Percentiles rank a stretch among this genome's conserved stretches.
phyloP scores from a whole-genome alignment of 2,113 vertebrate genomes.

The Hyperopisus bebe region DNA sequence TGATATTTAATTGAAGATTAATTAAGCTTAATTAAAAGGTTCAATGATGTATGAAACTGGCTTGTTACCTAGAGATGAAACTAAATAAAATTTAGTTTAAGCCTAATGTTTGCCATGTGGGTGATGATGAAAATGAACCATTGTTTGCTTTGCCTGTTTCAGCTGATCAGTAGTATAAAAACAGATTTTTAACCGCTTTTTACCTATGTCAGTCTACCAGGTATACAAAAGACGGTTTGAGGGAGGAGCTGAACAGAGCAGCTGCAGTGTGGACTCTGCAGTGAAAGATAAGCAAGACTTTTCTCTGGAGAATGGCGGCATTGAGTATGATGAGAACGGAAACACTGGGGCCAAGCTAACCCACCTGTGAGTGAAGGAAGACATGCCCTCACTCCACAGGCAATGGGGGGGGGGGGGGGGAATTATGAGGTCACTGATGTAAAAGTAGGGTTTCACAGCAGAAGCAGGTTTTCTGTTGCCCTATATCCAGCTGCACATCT shows the following conservation, averaged over 20 bases:
- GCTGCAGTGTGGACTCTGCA: slow-evolving; percentile 5
- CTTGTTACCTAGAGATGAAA: background rate
- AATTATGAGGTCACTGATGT: background rate
- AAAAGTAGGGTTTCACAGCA: background rate
- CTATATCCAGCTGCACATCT: background rate
- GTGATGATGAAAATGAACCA: background rate
- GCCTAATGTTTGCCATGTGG: background rate
- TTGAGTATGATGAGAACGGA: slow-evolving; percentile 50
- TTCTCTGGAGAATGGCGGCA: slow-evolving; percentile 57
- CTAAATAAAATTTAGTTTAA: background rate
- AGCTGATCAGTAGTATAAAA: background rate
- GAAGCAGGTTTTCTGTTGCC: background rate
- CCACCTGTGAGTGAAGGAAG: slow-evolving; percentile 41
- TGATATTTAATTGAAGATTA: background rate
- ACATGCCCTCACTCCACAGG: background rate
- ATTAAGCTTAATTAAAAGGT: background rate
- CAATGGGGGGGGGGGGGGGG: background rate
- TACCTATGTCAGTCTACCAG: background rate
- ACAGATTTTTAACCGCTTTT: background rate
- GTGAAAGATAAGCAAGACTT: slow-evolving; percentile 27
- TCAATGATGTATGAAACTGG: background rate
- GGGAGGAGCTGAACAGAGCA: slow-evolving; percentile 16
- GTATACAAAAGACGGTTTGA: background rate
- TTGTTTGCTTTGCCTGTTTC: background rate
- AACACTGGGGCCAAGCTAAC: slow-evolving; percentile 29